Conservation (phyloP, 2,797 vertebrate genomes). For the Sebastolobus altivelis region DNA sequence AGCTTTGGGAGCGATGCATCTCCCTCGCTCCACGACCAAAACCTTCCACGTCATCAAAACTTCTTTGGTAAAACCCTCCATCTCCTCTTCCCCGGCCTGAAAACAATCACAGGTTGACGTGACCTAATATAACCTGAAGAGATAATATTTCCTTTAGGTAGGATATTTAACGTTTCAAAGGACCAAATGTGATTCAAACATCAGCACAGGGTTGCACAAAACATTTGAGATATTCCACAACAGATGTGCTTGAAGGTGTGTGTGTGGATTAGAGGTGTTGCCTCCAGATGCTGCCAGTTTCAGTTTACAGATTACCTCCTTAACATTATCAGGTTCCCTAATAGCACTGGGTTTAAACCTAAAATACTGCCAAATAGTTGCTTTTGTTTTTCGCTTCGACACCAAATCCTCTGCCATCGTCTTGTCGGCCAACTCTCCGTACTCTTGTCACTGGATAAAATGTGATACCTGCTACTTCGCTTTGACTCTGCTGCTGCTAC, state of each 20-base stretch:
- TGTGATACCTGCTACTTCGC: too few species aligned
- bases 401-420: too few species aligned
- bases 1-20: slow-evolving; percentile 99
- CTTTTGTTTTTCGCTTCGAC: too few species aligned
- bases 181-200: not conserved
- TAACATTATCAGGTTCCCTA: too few species aligned
- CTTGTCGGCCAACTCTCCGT: too few species aligned
- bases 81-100: slow-evolving; percentile 98
- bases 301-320: too few species aligned
- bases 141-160: not conserved
- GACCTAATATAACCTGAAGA: not conserved
- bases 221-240: not conserved
- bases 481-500: too few species aligned
- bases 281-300: too few species aligned
- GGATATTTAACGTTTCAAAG: not conserved
- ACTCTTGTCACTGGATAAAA: too few species aligned
- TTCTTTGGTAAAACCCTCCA: slow-evolving; percentile 99
- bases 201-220: not conserved
- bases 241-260: not conserved
- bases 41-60: slow-evolving; percentile 99
- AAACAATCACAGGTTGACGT: slow-evolving; percentile 40
- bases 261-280: too few species aligned
- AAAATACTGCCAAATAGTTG: too few species aligned
- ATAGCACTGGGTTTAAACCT: too few species aligned
- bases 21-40: slow-evolving; percentile 97